These are phyloP conservation scores for Rotaria macrura DNA, from an alignment of 2,888 invertebrate species.

Conservation along the genomic window DNA sequence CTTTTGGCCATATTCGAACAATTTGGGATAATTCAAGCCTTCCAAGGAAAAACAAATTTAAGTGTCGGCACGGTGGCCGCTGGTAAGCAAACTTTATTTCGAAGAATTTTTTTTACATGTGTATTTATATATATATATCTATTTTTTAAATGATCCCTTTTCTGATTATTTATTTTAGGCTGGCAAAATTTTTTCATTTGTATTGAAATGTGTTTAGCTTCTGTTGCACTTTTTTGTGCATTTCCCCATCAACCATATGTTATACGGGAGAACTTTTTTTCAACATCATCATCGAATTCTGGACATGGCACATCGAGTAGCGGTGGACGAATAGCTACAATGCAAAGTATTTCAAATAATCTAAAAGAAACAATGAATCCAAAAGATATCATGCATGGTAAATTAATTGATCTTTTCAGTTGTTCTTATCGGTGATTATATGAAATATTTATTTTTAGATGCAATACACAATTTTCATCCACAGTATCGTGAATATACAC, in stretches of 20 bases:
- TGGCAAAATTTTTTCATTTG: conserved; percentile 99
- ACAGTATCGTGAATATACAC: conserved; percentile 84
- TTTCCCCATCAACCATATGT: conserved; percentile 60
- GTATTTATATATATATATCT: too few relatives aligned
- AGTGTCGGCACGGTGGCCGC: conserved; percentile 61
- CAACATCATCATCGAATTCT: background rate
- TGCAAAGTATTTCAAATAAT: conserved; percentile 71
- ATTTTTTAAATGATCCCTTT: too few relatives aligned
- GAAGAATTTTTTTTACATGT: conserved; percentile 49
- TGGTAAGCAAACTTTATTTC: conserved; percentile 11
- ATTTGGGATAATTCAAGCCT: conserved; percentile 74
- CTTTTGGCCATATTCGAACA: conserved; percentile 90
- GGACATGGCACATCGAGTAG: too few relatives aligned
- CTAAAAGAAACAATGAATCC: conserved; percentile 65
- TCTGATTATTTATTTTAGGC: conserved; percentile 49
- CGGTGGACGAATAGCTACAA: conserved; percentile 32
- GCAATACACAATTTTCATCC: conserved; percentile 89
- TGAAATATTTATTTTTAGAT: too few relatives aligned
- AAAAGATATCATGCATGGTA: conserved; percentile 78
- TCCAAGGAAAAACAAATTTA: conserved; percentile 51
- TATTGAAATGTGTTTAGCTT: conserved; percentile 95
- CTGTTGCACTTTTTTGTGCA: conserved; percentile 86
- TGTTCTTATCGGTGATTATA: too few relatives aligned
- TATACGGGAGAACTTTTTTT: too few relatives aligned
- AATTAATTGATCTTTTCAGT: background rate